Evolutionary conservation across 2,113 vertebrate species (phyloP), one percentile per base, ranked within the genome.

Genomic region (Poicephalus meyeri): DNA sequence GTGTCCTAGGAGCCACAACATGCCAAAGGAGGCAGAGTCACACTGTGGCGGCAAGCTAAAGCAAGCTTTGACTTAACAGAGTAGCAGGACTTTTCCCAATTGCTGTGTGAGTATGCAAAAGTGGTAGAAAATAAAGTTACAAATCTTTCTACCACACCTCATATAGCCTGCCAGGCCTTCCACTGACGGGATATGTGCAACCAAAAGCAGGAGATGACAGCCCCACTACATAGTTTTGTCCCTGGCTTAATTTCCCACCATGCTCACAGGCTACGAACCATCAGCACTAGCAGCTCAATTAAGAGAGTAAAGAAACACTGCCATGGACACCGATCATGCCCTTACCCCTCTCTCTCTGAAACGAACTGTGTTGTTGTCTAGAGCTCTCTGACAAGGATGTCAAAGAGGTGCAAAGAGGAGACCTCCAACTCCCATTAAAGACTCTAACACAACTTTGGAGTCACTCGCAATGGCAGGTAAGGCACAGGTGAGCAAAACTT

Each of bases 281-380:
- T 28, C 46, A 24, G 66, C 42, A 18, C 42, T 63, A 71, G 42
- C 8, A 0, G 24, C 47, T 72, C 83, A 72, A 10, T 82, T 53
- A 90, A 29, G 56, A n/a, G 37, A 33, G 19, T 12, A 20, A 17
- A 66, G 74, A 47, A 86, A 47, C 39, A 9, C 19, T 2, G 1
- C 71, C 76, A 24, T 0, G 0, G 33, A 26, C 74, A 39, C 2
- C 0, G 0, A 8, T 11, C 37, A 39, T 84, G 71, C 55, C 52
- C 79, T 86, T 74, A 80, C 18, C 63, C 18, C 29, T 26, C 13
- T 28, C 56, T 29, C 58, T 26, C 70, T 5, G 18, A 63, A 50
- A 91, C 25, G 41, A 93, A 13, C 35, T 39, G 15, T 5, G 21
- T 3, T 24, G 44, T 23, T 58, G 33, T 39, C 81, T 35, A 71